phyloP scores from a whole-genome alignment of 2,113 vertebrate species.

The Rhinichthys klamathensis region DNA sequence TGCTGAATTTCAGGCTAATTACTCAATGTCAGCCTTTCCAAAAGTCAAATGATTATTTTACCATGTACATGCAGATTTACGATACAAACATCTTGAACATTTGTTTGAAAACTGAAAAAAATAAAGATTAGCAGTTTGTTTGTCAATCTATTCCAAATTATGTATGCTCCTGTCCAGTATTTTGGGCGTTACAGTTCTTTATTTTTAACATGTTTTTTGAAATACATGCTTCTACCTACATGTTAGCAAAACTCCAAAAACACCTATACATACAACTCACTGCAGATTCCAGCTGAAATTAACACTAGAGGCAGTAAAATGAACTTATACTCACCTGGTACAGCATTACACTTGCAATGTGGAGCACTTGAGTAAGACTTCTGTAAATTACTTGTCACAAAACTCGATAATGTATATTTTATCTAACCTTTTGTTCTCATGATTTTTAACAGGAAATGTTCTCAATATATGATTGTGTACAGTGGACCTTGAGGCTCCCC shows the following conservation, averaged over 20 bases:
- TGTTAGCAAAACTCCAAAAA: background rate
- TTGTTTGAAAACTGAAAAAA: background rate
- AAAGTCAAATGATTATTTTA: constrained; percentile 7
- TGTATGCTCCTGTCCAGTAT: background rate
- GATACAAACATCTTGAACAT: background rate
- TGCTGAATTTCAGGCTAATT: constrained; percentile 4
- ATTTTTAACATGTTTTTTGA: background rate
- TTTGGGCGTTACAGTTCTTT: background rate
- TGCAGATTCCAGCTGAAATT: background rate
- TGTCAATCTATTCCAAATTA: background rate
- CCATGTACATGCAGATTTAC: background rate
- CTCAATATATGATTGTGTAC: too few relatives aligned
- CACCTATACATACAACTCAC: background rate
- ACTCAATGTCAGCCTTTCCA: background rate
- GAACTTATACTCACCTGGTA: background rate
- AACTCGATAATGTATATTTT: too few relatives aligned
- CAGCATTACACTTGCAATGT: background rate
- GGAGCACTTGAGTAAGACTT: background rate
- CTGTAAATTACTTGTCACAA: too few relatives aligned
- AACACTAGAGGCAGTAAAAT: background rate
- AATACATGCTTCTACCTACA: background rate
- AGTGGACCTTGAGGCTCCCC: background rate
- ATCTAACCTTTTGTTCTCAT: background rate
- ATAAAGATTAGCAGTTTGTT: background rate
- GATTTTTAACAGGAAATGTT: too few relatives aligned